Conservation (phyloP, 2,888 invertebrate species). For the Oxycera nigricornis region DNA sequence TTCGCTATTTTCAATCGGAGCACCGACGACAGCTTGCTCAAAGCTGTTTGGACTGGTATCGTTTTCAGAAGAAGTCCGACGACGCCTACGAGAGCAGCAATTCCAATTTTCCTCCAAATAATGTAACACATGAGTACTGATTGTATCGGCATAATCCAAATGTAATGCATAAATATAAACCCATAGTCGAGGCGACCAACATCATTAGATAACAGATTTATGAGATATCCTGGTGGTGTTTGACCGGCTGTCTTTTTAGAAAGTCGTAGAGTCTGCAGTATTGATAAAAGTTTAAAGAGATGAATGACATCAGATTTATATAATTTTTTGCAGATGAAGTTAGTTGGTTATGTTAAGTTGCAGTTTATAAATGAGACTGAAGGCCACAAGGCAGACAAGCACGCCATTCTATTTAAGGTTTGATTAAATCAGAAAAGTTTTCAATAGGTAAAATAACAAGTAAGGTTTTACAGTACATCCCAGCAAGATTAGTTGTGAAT, state of each 20-base stretch:
- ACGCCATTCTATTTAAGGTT: too few relatives aligned
- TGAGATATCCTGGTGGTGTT: conserved; percentile 86
- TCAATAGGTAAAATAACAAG: too few relatives aligned
- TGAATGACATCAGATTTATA: too few relatives aligned
- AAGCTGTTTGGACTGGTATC: conserved; percentile 77
- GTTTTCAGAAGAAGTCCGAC: conserved; percentile 77
- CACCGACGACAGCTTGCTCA: conserved; percentile 59
- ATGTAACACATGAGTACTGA: conserved; percentile 72
- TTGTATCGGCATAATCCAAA: conserved; percentile 85
- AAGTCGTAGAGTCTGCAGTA: conserved; percentile 69
- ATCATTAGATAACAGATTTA: conserved; percentile 93
- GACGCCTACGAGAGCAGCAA: conserved; percentile 79
- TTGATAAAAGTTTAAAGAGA: conserved; percentile 11
- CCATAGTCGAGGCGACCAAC: conserved; percentile 90
- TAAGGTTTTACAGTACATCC: too few relatives aligned
- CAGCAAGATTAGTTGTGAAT: too few relatives aligned
- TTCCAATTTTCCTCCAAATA: conserved; percentile 77
- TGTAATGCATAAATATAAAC: conserved; percentile 81
- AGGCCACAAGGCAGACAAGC: too few relatives aligned
- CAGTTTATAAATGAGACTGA: too few relatives aligned
- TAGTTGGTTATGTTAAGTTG: too few relatives aligned
- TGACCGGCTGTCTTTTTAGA: conserved; percentile 74
- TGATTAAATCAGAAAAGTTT: too few relatives aligned
- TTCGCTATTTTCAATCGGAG: conserved; percentile 79
- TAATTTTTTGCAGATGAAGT: too few relatives aligned